Conservation (phyloP, 2,113 vertebrate genomes). For the Chaetops frenatus region DNA sequence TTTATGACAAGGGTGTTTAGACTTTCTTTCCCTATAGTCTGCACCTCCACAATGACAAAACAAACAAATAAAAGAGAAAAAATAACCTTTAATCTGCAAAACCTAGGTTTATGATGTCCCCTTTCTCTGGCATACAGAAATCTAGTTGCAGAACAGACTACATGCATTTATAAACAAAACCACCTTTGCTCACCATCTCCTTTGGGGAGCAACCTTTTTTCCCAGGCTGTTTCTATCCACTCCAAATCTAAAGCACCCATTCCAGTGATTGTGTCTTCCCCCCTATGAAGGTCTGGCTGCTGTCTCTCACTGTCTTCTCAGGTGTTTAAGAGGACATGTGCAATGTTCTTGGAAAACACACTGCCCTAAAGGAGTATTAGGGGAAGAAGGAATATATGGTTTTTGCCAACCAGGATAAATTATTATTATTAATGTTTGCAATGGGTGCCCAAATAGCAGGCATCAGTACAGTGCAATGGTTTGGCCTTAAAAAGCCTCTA, state of each 20-base stretch:
- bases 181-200: not conserved
- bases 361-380: not conserved
- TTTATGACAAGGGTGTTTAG: not conserved
- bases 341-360: conserved; percentile 1
- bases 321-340: conserved; percentile 30
- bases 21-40: not conserved
- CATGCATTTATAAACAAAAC: not conserved
- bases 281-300: not conserved
- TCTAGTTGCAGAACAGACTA: not conserved
- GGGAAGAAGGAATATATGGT: not conserved
- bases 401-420: not conserved
- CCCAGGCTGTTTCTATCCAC: not conserved
- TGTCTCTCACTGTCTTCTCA: not conserved
- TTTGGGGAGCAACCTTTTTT: not conserved
- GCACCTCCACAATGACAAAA: not conserved
- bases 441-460: not conserved
- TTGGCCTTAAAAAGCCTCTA: conserved; percentile 46
- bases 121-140: not conserved
- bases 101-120: not conserved
- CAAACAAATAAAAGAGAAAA: not conserved
- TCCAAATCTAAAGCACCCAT: not conserved
- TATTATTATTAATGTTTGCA: not conserved
- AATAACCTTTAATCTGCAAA: not conserved
- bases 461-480: not conserved
- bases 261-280: not conserved